Conservation (phyloP, 2,797 vertebrate species). For the Vespertilio murinus region DNA sequence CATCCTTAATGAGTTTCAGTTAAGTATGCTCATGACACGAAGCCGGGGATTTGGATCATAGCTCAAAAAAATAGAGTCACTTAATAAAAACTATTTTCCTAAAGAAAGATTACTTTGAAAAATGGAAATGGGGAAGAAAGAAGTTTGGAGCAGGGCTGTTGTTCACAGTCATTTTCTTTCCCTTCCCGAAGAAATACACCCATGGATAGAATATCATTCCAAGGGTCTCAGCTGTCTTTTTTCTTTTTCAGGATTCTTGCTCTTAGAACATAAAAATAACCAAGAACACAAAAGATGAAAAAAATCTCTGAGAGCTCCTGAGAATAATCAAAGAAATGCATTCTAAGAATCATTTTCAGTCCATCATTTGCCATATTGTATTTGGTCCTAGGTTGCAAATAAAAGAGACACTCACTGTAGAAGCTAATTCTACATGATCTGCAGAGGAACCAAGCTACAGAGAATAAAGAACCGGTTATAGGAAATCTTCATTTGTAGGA, state of each 20-base stretch:
- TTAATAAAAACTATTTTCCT: conserved; percentile 11
- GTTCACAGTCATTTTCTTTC: background rate
- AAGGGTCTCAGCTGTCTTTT: background rate
- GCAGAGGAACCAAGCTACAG: background rate
- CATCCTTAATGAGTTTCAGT: background rate
- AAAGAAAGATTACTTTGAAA: background rate
- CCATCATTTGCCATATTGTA: background rate
- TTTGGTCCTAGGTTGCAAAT: conserved; percentile 33
- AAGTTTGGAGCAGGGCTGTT: background rate
- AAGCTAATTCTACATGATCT: background rate
- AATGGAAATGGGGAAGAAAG: background rate
- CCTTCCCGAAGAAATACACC: background rate
- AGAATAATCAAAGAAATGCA: background rate
- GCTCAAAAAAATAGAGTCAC: background rate
- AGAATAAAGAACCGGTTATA: background rate
- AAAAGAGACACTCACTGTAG: background rate
- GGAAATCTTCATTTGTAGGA: conserved; percentile 22
- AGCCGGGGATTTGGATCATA: background rate
- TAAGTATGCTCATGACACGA: background rate
- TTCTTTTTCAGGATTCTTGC: background rate
- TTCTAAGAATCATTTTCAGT: background rate
- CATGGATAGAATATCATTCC: background rate
- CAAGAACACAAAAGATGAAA: conserved; percentile 6
- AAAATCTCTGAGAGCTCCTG: background rate
- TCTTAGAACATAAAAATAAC: conserved; percentile 44